Evolutionary conservation across 2,888 invertebrate species (phyloP), one percentile per base, ranked within the genome.

Genomic region (Cerastis rubricosa): DNA sequence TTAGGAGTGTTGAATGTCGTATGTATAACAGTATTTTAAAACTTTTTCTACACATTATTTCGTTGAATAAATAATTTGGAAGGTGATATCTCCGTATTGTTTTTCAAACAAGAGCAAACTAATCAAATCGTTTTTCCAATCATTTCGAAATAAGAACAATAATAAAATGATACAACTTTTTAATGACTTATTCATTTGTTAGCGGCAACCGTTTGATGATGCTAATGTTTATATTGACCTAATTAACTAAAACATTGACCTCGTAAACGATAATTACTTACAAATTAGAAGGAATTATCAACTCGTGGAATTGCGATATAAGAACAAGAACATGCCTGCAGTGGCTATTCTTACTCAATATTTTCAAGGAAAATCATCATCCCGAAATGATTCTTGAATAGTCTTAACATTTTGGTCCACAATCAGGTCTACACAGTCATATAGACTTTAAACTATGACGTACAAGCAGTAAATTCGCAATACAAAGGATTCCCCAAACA

Each of bases 401-500:
- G 8, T 35, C 5, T 47, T 25, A 72, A 11, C 47, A 1, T 9
- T 2, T 14, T 43, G 29, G 17, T 43, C 35, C 12, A 47, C 51
- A 45, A 63, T 45, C 78, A 17, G 12, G 19, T 45, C 29, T 43
- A 43, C 12, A 64, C 7, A 14, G 12, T 29, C 5, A 61, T 35
- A 67, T 63, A 67, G 57, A 81, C 70, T 76, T 75, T 72, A 71
- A 72, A 75, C 69, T 67, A 35, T 82, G 68, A 85, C 69, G 82
- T 67, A 67, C 14, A 19, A n/a, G 40, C 66, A 85, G 61, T 25
- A 76, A 70, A 63, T 71, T 63, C 61, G 40, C 74, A 85, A 69
- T 74, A 68, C 25, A 66, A 71, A 78, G 89, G 85, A 69, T 81
- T 85, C 78, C 89, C 87, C 86, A 83, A 87, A 89, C 79, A 80